These are phyloP conservation scores for Lepidurus packardi DNA, from an alignment of 1,140 invertebrate genomes.

Conservation along the genomic window DNA sequence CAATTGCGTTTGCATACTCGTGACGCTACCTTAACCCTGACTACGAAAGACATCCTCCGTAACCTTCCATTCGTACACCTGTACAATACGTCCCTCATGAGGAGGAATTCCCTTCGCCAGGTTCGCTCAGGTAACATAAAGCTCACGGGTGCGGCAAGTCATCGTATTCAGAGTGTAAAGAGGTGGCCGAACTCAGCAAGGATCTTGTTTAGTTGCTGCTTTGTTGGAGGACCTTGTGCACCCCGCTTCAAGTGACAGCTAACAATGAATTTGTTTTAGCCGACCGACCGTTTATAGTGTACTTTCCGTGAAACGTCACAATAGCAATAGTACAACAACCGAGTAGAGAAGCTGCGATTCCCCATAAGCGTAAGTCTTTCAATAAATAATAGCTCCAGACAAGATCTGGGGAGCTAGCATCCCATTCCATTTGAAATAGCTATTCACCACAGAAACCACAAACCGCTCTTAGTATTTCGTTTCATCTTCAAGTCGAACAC, in stretches of 20 bases:
- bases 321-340: neutral
- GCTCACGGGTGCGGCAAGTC: neutral
- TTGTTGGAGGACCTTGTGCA: neutral
- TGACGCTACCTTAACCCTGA: no score
- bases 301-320: no score
- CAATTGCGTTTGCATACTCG: no score
- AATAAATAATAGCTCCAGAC: neutral
- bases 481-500: neutral
- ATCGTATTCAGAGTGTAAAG: neutral
- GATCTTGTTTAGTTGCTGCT: neutral
- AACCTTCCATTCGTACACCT: neutral
- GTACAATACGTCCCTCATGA: neutral
- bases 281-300: no score
- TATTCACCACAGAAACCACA: neutral
- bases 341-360: neutral
- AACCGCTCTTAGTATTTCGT: neutral
- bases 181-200: constrained; percentile 12
- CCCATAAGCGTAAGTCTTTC: neutral
- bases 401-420: neutral
- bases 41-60: no score
- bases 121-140: neutral
- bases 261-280: no score
- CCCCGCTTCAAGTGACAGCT: neutral
- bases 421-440: neutral
- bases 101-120: neutral